Percentiles rank a stretch among this genome's conserved stretches.
phyloP scores from a whole-genome alignment of 2,797 vertebrate genomes.

The Cryptoblepharus egeriae region DNA sequence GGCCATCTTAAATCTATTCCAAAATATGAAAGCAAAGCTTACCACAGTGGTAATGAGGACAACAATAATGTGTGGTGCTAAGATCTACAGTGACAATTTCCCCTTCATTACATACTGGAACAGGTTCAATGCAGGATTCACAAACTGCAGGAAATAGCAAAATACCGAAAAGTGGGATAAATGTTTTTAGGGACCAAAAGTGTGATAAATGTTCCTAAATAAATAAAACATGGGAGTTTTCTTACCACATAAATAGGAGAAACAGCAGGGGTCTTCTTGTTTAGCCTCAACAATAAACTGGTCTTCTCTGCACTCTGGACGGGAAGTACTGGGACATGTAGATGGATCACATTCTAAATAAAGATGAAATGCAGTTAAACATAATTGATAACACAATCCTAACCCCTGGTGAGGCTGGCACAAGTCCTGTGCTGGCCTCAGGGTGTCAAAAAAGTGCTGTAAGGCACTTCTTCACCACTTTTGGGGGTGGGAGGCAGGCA shows the following conservation, averaged over 20 bases:
- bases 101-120: constrained; percentile 86
- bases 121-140: constrained; percentile 89
- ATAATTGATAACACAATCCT: no score
- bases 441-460: no score
- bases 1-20: neutral
- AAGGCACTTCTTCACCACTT: no score
- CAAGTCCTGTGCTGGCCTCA: no score
- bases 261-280: constrained; percentile 90
- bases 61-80: constrained; percentile 89
- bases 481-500: no score
- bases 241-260: constrained; percentile 92
- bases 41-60: constrained; percentile 94
- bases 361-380: constrained; percentile 35
- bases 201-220: no score
- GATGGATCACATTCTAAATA: constrained; percentile 89
- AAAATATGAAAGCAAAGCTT: constrained; percentile 58
- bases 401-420: no score
- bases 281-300: constrained; percentile 93
- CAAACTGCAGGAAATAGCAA: constrained; percentile 82
- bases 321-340: constrained; percentile 83
- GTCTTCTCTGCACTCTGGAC: constrained; percentile 89
- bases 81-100: constrained; percentile 92
- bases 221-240: neutral
- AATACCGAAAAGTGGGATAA: no score
- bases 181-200: no score